Evolutionary conservation across 35 echinoderm and acorn worm genomes (phyloP), one percentile per base, ranked within the genome.

Genomic region (Lytechinus variegatus): DNA sequence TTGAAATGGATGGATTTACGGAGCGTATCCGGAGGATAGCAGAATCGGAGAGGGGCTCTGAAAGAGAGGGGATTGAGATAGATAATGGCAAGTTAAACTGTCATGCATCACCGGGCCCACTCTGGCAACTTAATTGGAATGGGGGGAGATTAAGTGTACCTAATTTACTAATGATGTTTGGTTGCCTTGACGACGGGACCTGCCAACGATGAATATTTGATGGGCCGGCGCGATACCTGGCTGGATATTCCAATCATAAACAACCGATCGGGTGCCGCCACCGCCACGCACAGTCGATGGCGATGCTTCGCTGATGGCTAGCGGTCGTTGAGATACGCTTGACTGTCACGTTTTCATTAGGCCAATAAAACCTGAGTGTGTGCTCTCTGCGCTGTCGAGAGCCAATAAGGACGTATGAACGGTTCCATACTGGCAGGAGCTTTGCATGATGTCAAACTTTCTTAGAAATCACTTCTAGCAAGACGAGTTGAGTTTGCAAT

Each of bases 81-180:
- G 66, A 79, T 79, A 79, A 79, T 79, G 66, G 66, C 16, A 79
- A 79, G 16, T 79, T 79, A 79, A 79, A 79, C 66, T 79, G 66
- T 79, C 66, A 79, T 79, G 66, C 66, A 79, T 79, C 66, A 79
- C 16, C 12, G 66, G 66, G 21, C 16, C 66, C 66, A 79, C n/a
- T 79, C 66, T 79, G 66, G 66, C 66, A 90, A 52, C 52, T 90
- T 90, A 90, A 90, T 90, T 90, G 88, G 88, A 90, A 12, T 90
- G 88, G 88, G 66, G n/a, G 28, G 9, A 90, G 88, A 90, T 90
- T 90, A 90, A 90, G 88, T 90, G 88, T 90, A 54, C 52, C 28
- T 90, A 90, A 90, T 90, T 28, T 33, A 90, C 29, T 90, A 90
- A 90, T 90, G 88, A 90, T 54, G 88, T 44, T 90, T 90, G 88